Evolutionary conservation across 2,797 vertebrate species (phyloP).

Genomic region (Acrossocheilus fasciatus): DNA sequence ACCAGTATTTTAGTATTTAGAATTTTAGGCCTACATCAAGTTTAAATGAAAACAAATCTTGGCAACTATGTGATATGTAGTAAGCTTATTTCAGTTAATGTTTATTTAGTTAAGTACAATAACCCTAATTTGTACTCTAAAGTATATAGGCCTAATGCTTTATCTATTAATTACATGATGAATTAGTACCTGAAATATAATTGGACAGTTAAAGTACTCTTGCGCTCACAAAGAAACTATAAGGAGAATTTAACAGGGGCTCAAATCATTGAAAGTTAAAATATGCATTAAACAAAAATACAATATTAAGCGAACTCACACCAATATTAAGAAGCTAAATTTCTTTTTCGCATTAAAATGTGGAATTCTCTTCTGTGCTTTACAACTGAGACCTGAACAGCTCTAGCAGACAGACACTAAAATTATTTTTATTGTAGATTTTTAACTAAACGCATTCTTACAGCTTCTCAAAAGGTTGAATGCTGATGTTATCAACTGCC

Average conservation of each 20-base stretch:
- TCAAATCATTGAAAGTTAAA: neutral
- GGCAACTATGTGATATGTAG: neutral
- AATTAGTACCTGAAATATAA: neutral
- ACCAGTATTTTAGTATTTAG: neutral
- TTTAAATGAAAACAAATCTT: neutral
- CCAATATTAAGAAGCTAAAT: neutral
- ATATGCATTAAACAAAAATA: neutral
- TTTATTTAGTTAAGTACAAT: neutral
- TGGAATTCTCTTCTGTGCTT: neutral
- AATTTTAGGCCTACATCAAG: neutral
- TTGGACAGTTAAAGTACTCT: neutral
- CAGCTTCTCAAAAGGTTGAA: neutral
- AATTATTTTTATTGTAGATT: neutral
- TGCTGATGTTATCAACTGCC: neutral
- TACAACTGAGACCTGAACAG: neutral
- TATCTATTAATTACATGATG: neutral
- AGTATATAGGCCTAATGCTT: neutral
- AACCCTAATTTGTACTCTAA: neutral
- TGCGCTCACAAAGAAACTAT: neutral
- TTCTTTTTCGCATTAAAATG: too few relatives aligned
- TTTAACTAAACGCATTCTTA: neutral
- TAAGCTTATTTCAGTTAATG: neutral
- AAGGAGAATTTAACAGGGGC: neutral
- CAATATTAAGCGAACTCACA: neutral
- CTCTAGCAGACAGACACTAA: neutral